A percentile compares a stretch with the other conserved stretches of the same genome.
Conservation (phyloP, 1,140 invertebrate species). For the Drosophila pectinifera region DNA sequence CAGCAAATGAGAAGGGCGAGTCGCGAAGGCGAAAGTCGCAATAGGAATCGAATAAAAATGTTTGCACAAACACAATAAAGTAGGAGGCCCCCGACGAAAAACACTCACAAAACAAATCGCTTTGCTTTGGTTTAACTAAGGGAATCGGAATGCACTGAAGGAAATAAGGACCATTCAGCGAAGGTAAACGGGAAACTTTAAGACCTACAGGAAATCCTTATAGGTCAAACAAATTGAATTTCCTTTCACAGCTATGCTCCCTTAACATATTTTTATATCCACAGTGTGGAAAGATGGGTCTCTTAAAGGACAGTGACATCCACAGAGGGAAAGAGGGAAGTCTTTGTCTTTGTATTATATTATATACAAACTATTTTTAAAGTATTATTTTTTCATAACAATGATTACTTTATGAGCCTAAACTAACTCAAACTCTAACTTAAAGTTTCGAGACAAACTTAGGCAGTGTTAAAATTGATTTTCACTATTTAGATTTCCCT, state of each 20-base stretch:
- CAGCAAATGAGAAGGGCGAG: conserved; percentile 58
- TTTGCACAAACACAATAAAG: conserved; percentile 50
- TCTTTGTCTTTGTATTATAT: too few relatives aligned
- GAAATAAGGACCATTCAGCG: neutral
- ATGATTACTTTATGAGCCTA: neutral
- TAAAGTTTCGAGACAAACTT: neutral
- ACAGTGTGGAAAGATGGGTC: too few relatives aligned
- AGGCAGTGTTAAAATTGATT: neutral
- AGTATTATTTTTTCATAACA: too few relatives aligned
- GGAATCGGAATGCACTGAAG: conserved; percentile 20
- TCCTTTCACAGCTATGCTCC: conserved; percentile 1
- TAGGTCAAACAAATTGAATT: conserved; percentile 23
- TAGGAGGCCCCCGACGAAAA: conserved; percentile 1
- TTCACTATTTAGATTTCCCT: neutral
- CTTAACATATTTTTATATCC: too few relatives aligned
- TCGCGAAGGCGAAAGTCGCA: conserved; percentile 27
- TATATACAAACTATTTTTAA: too few relatives aligned
- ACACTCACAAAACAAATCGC: conserved; percentile 28
- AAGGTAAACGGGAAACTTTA: conserved; percentile 3
- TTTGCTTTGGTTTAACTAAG: conserved; percentile 15
- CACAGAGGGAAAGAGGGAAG: neutral
- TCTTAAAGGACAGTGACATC: neutral
- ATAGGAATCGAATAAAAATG: conserved; percentile 68
- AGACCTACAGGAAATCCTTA: conserved; percentile 1
- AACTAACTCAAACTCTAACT: neutral